These are phyloP conservation scores for Rhopalosiphum padi DNA, from an alignment of 1,140 invertebrate genomes.

Conservation along the genomic window DNA sequence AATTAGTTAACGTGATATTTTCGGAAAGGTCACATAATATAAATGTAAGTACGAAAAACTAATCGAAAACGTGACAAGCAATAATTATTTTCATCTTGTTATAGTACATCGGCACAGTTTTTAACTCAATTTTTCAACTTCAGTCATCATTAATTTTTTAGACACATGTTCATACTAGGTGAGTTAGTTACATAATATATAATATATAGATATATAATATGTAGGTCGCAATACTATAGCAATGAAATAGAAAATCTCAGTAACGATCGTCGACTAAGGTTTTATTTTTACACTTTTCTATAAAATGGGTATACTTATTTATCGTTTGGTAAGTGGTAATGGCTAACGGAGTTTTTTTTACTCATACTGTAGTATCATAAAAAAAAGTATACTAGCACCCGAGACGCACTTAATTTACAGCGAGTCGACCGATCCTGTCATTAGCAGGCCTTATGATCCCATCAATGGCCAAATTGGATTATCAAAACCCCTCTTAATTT, in stretches of 20 bases:
- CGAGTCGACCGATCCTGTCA: constrained; percentile 47
- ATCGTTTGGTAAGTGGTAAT: constrained; percentile 28
- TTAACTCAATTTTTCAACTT: constrained; percentile 16
- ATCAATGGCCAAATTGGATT: constrained; percentile 48
- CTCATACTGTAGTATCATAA: not conserved
- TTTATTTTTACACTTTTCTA: constrained; percentile 36
- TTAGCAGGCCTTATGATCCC: constrained; percentile 42
- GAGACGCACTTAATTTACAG: constrained; percentile 43
- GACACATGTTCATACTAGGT: not conserved
- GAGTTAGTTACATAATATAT: not conserved
- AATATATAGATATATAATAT: not conserved
- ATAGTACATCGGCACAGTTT: not conserved
- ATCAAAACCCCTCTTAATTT: constrained; percentile 17
- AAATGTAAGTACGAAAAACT: not conserved
- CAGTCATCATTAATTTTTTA: constrained; percentile 27
- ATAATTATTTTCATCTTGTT: constrained; percentile 28
- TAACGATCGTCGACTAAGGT: constrained; percentile 7
- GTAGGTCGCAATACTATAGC: not conserved
- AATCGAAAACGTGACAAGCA: constrained; percentile 31
- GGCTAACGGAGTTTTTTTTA: constrained; percentile 15
- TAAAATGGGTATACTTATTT: constrained; percentile 16
- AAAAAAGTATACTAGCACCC: not conserved
- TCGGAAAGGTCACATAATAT: not conserved
- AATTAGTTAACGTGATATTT: not conserved
- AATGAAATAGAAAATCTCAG: not conserved